phyloP scores from a whole-genome alignment of 1,140 invertebrate genomes.

The Goniozus legneri region DNA sequence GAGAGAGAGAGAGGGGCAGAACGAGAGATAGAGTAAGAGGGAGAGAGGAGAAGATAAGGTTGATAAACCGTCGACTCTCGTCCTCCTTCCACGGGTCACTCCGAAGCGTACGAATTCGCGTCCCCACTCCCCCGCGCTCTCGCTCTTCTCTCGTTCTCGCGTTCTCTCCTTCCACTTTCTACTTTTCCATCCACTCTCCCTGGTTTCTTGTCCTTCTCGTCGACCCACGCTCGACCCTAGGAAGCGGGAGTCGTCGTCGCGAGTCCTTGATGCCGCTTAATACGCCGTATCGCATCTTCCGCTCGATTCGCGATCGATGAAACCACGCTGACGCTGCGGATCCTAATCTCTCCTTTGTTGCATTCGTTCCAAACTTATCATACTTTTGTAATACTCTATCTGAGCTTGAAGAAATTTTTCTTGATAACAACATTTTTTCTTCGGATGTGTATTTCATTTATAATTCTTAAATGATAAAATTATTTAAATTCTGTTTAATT shows the following conservation, averaged over 20 bases:
- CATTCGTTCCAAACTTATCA: no score
- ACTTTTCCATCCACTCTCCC: no score
- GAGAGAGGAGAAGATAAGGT: slow-evolving; percentile 25
- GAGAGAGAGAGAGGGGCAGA: slow-evolving; percentile 13
- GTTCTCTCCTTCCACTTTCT: no score
- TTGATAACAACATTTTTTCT: not conserved
- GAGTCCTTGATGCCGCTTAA: not conserved
- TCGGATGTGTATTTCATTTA: no score
- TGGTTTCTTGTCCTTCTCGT: slow-evolving; percentile 18
- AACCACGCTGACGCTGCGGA: no score
- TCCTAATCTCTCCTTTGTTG: no score
- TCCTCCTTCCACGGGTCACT: slow-evolving; percentile 10
- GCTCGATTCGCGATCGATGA: no score
- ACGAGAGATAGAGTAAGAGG: no score
- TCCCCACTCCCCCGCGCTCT: slow-evolving; percentile 6
- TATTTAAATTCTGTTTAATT: no score
- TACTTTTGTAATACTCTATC: no score
- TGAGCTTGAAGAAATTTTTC: not conserved
- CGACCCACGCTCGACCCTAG: slow-evolving; percentile 12
- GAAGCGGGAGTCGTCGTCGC: slow-evolving; percentile 18
- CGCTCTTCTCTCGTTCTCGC: not conserved
- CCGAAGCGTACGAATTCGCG: slow-evolving; percentile 22
- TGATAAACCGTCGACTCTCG: slow-evolving; percentile 29
- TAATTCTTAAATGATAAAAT: no score
- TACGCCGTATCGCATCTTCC: not conserved